These are phyloP conservation scores for Acanthornis magna DNA, from an alignment of 2,797 vertebrate genomes.

Conservation along the genomic window DNA sequence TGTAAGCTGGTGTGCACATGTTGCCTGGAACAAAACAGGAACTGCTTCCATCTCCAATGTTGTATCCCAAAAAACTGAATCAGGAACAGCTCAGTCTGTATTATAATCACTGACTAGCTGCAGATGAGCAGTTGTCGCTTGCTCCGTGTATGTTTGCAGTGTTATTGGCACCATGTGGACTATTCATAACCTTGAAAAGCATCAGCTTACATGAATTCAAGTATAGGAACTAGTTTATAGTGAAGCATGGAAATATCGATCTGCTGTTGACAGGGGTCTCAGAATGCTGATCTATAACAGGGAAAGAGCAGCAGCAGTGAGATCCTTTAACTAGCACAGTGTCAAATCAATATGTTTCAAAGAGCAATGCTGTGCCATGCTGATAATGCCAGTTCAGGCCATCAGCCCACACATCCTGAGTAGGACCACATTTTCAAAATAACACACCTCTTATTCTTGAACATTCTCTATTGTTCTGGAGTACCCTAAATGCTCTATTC, in stretches of 20 bases:
- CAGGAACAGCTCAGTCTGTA: background rate
- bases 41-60: background rate
- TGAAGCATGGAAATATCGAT: background rate
- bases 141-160: background rate
- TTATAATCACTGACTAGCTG: background rate
- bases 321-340: background rate
- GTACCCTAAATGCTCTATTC: background rate
- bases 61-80: background rate
- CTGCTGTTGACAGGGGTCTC: background rate
- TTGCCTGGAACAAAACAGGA: background rate
- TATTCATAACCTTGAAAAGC: background rate
- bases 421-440: background rate
- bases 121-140: background rate
- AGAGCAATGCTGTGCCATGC: background rate
- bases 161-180: background rate
- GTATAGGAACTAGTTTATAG: background rate
- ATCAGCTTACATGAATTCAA: background rate
- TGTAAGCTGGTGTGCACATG: background rate
- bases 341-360: background rate
- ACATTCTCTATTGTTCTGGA: background rate
- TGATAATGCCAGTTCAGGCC: background rate
- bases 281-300: background rate
- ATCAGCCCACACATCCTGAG: background rate
- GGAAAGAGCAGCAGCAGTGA: background rate
- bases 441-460: background rate